Conservation (phyloP, 2,113 vertebrate genomes). For the Ochotona curzoniae region DNA sequence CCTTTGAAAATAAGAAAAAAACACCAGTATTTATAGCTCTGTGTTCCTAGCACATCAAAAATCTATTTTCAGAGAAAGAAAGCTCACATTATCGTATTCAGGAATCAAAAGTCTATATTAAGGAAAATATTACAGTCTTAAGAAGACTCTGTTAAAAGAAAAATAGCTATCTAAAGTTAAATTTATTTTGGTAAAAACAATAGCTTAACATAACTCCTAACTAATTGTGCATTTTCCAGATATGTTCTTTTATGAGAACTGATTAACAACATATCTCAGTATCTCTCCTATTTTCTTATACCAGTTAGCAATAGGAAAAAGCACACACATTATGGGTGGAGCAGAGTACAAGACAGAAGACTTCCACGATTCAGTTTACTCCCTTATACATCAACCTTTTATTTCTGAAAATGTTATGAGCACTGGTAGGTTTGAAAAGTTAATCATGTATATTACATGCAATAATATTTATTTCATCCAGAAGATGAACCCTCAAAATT, state of each 20-base stretch:
- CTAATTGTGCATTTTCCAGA: background rate
- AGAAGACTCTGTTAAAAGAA: constrained; percentile 43
- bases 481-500: background rate
- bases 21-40: constrained; percentile 56
- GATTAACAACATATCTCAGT: background rate
- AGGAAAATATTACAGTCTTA: constrained; percentile 61
- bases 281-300: constrained; percentile 9
- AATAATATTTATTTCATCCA: constrained; percentile 22
- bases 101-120: constrained; percentile 32
- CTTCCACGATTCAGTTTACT: constrained; percentile 3
- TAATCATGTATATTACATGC: background rate
- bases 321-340: background rate
- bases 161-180: constrained; percentile 54
- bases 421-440: constrained; percentile 33
- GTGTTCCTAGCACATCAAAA: constrained; percentile 62
- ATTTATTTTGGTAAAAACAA: constrained; percentile 44
- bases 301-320: constrained; percentile 8
- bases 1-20: constrained; percentile 57
- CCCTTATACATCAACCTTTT: background rate
- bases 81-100: constrained; percentile 62
- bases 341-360: background rate
- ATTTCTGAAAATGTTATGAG: background rate
- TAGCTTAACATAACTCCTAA: background rate
- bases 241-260: constrained; percentile 32
- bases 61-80: constrained; percentile 71